Conservation (phyloP, 2,888 invertebrate species). For the Eupithecia vulgata region DNA sequence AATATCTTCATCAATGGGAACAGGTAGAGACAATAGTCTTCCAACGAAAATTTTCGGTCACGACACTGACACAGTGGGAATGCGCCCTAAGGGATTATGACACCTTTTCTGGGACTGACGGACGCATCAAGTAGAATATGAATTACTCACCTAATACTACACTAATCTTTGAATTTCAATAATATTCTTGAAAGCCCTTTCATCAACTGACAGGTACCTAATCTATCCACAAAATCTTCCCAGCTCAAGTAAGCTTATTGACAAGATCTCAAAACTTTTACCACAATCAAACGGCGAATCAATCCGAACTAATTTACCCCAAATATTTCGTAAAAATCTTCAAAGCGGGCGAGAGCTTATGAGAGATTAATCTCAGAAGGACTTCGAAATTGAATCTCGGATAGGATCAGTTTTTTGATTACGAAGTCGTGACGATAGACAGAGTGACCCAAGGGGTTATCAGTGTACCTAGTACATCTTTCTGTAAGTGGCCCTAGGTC, state of each 20-base stretch:
- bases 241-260: conserved; percentile 12
- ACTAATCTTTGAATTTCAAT: too few species aligned
- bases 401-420: conserved; percentile 64
- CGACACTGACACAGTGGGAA: too few species aligned
- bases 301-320: conserved; percentile 15
- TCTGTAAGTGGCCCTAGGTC: not conserved
- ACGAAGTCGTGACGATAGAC: conserved; percentile 50
- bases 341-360: conserved; percentile 25
- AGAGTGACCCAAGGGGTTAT: conserved; percentile 7
- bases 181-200: not conserved
- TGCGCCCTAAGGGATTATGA: not conserved
- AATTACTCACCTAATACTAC: too few species aligned
- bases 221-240: not conserved
- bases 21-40: too few species aligned
- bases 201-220: not conserved
- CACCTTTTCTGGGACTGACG: not conserved
- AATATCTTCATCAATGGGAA: too few species aligned
- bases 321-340: conserved; percentile 28
- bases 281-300: conserved; percentile 25
- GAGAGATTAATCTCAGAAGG: conserved; percentile 22
- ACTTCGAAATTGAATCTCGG: conserved; percentile 38
- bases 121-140: not conserved
- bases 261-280: conserved; percentile 25
- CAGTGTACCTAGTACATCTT: not conserved
- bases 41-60: too few species aligned